Evolutionary conservation across 2,113 vertebrate species (phyloP).

Genomic region (Cyprinus carpio): DNA sequence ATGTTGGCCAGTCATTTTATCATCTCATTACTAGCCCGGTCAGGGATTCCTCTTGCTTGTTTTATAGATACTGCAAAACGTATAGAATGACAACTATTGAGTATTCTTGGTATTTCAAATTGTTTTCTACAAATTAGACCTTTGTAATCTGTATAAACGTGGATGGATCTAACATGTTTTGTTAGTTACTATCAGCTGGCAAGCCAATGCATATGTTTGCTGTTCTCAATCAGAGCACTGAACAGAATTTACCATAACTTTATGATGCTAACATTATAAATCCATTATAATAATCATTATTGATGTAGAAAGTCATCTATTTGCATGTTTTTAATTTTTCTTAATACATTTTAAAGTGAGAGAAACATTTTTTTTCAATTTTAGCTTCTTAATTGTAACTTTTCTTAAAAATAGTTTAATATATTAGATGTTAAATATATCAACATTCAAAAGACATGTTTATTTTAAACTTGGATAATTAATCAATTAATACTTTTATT

Average conservation of each 20-base stretch:
- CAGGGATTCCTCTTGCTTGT: conserved; percentile 19
- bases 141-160: background rate
- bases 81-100: background rate
- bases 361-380: too few relatives aligned
- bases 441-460: too few relatives aligned
- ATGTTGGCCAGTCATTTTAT: conserved; percentile 40
- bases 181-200: background rate
- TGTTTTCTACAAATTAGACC: background rate
- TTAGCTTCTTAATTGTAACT: too few relatives aligned
- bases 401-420: too few relatives aligned
- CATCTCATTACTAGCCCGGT: conserved; percentile 41
- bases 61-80: conserved; percentile 8
- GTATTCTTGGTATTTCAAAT: background rate
- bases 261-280: background rate
- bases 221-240: background rate
- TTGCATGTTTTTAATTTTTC: too few relatives aligned
- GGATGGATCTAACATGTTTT: background rate
- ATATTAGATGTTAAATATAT: too few relatives aligned
- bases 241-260: background rate
- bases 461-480: too few relatives aligned
- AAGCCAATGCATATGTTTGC: background rate
- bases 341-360: too few relatives aligned
- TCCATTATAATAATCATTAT: background rate
- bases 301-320: too few relatives aligned
- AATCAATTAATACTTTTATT: background rate